Conservation (phyloP, 2,888 invertebrate genomes). For the Temnothorax unifasciatus region DNA sequence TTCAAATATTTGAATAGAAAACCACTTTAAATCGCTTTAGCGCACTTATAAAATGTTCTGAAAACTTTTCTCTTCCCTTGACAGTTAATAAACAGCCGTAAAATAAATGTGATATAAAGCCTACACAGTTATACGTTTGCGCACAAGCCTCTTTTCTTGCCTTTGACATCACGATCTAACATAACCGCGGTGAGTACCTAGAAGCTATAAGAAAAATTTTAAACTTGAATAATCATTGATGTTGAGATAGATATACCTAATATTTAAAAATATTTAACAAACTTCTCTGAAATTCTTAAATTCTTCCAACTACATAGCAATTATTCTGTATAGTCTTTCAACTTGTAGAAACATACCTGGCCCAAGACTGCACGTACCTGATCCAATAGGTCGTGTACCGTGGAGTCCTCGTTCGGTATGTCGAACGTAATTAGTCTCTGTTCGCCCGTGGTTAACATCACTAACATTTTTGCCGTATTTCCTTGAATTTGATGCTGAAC, state of each 20-base stretch:
- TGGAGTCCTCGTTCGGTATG: conserved; percentile 93
- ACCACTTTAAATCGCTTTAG: no score
- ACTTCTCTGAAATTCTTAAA: background rate
- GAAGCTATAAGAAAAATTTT: background rate
- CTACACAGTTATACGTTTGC: no score
- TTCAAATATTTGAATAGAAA: no score
- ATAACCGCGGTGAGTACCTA: no score
- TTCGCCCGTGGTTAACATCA: conserved; percentile 92
- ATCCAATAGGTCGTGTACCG: conserved; percentile 93
- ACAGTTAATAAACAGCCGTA: no score
- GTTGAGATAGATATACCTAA: conserved; percentile 9
- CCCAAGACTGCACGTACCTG: conserved; percentile 87
- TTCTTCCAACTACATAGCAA: background rate
- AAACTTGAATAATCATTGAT: background rate
- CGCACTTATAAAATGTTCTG: no score
- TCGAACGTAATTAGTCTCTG: conserved; percentile 94
- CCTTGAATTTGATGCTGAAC: conserved; percentile 82
- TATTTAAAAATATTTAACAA: background rate
- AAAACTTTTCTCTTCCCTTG: no score
- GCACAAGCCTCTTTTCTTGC: no score
- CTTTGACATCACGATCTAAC: no score
- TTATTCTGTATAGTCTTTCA: conserved; percentile 1
- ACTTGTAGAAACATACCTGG: conserved; percentile 32
- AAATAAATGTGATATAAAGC: no score
- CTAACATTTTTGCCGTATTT: conserved; percentile 92